phyloP scores from a whole-genome alignment of 2,888 invertebrate species.

The Melinopterus prodromus region DNA sequence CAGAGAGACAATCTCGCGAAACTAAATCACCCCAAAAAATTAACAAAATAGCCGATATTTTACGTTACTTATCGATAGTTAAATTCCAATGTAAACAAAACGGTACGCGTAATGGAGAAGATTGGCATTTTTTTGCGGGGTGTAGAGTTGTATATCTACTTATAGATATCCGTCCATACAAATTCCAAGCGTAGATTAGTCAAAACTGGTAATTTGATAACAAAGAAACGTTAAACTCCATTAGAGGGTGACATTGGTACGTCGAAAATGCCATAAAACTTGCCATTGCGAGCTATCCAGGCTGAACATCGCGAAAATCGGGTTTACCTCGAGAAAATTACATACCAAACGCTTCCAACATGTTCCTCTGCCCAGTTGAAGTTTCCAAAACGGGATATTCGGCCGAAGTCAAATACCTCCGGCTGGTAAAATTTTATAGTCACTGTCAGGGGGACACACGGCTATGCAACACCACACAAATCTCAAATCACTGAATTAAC shows the following conservation, averaged over 20 bases:
- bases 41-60: background rate
- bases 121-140: background rate
- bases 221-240: slow-evolving; percentile 4
- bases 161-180: background rate
- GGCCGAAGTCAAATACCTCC: slow-evolving; percentile 29
- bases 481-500: background rate
- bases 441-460: slow-evolving; percentile 48
- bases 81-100: slow-evolving; percentile 15
- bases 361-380: background rate
- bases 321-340: background rate
- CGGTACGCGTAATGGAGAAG: background rate
- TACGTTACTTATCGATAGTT: background rate
- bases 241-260: background rate
- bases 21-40: slow-evolving; percentile 4
- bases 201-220: background rate
- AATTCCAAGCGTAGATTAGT: slow-evolving; percentile 4
- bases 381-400: background rate
- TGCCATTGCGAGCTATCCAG: background rate
- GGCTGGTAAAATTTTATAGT: slow-evolving; percentile 41
- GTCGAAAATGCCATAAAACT: background rate
- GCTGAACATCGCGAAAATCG: background rate
- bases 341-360: slow-evolving; percentile 4
- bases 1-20: background rate
- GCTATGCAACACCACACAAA: slow-evolving; percentile 48
- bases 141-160: background rate